phyloP scores from a whole-genome alignment of 2,113 vertebrate species.

The Antechinus stuartii region DNA sequence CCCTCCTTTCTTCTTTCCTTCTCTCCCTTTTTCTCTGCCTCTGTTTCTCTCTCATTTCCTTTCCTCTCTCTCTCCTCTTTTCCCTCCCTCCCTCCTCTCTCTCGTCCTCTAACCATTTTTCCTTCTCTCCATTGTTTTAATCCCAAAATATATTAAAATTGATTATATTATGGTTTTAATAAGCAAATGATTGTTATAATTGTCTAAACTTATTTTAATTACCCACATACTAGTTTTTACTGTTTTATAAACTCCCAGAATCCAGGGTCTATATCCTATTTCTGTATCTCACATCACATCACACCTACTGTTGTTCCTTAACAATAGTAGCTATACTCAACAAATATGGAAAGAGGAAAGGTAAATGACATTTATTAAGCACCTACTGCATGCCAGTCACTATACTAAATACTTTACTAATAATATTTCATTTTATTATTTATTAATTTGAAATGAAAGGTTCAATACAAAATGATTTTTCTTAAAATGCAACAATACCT shows the following conservation, averaged over 20 bases:
- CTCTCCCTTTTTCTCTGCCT: no score
- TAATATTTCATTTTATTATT: not conserved
- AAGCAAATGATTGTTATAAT: not conserved
- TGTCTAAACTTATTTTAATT: not conserved
- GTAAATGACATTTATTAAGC: not conserved
- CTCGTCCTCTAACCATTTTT: not conserved
- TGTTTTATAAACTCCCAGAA: no score
- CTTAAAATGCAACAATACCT: not conserved
- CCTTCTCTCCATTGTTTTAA: not conserved
- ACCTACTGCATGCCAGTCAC: not conserved
- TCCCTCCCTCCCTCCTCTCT: not conserved
- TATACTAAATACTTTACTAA: not conserved
- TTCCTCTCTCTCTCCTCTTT: not conserved
- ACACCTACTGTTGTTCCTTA: not conserved
- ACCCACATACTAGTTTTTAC: no score
- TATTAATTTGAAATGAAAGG: not conserved
- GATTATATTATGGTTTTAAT: not conserved
- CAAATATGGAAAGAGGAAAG: not conserved
- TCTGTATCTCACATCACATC: not conserved
- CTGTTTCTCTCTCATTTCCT: no score
- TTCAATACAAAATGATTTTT: not conserved
- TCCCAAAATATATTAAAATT: not conserved
- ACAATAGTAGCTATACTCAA: not conserved
- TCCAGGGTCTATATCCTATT: no score
- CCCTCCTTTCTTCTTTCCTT: no score